These are phyloP conservation scores for Catocala nupta DNA, from an alignment of 2,888 invertebrate genomes.

Conservation along the genomic window DNA sequence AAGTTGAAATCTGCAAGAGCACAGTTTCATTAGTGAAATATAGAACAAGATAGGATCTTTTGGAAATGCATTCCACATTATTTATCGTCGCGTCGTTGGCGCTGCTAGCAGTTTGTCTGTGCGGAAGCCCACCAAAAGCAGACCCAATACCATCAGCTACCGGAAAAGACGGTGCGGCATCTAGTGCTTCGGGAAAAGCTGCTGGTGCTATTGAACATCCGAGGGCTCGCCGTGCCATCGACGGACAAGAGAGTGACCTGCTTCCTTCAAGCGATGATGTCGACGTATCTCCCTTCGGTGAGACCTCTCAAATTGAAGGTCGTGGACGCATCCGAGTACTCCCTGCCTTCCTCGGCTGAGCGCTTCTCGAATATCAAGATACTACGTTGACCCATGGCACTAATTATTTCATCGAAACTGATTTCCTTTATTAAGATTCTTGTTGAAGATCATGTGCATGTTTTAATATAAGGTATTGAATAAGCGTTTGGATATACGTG, in stretches of 20 bases:
- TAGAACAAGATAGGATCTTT: conserved; percentile 79
- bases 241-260: conserved; percentile 76
- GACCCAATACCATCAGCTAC: conserved; percentile 82
- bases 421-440: background rate
- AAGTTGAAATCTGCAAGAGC: conserved; percentile 27
- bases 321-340: conserved; percentile 77
- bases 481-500: conserved; percentile 24
- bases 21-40: conserved; percentile 58
- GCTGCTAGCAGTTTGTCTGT: conserved; percentile 76
- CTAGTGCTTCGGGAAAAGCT: conserved; percentile 80
- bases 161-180: conserved; percentile 74
- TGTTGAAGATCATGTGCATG: conserved; percentile 5
- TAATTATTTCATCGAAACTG: background rate
- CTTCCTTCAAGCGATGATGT: conserved; percentile 71
- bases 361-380: background rate
- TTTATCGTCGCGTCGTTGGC: conserved; percentile 80
- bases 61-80: conserved; percentile 78
- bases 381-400: background rate
- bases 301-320: conserved; percentile 67
- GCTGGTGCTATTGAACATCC: conserved; percentile 70
- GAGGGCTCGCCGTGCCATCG: conserved; percentile 70
- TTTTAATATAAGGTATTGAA: conserved; percentile 16
- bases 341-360: conserved; percentile 79
- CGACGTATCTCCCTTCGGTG: conserved; percentile 75
- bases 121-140: conserved; percentile 77